Base-by-base conservation (phyloP, 2,113 vertebrate species). In the Spea bombifrons region DNA sequence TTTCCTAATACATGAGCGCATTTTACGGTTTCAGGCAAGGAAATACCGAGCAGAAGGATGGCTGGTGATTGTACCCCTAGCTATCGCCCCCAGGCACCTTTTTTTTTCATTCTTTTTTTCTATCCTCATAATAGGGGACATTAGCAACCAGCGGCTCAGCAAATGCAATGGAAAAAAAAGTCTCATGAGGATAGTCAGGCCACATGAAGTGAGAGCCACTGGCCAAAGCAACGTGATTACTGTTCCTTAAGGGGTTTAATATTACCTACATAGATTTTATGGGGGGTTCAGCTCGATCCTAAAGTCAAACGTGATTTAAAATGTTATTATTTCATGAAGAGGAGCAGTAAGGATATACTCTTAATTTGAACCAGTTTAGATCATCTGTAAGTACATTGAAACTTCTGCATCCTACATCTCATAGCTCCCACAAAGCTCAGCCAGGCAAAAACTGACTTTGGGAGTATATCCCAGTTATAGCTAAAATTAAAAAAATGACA, bases 231-330 rank as follows among this genome's bases (percentile, higher is more conserved):
- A 92, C 91, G 88, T 91, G 90, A 94, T 95, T 93, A 94, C 88
- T 82, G 85, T 84, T 89, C 88, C 85, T 91, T 89, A 92, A 90
- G 87, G 70, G 88, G 86, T 92, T 94, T 93, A 92, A 91, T 92
- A 93, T 94, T 88, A 85, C 84, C 84, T 30, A 87, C 88, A 82
- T 76, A 84, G 90, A 88, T 93, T 94, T 93, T 91, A 89, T 88
- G 72, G 84, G 81, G 82, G 87, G 90, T 89, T 91, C 90, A 89
- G 88, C 85, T 91, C 86, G 80, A 86, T 92, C 92, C 89, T 93
- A 93, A 92, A 91, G 94, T 94, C 95, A 95, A 90, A 91, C 78
- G 82, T 92, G 93, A 97, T 96, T 95, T 96, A 94, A 91, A 93
- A 92, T 90, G 91, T 93, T 94, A 94, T 95, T 94, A 92, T 84